Evolutionary conservation across 2,113 vertebrate species (phyloP).

Genomic region (Sprattus sprattus): DNA sequence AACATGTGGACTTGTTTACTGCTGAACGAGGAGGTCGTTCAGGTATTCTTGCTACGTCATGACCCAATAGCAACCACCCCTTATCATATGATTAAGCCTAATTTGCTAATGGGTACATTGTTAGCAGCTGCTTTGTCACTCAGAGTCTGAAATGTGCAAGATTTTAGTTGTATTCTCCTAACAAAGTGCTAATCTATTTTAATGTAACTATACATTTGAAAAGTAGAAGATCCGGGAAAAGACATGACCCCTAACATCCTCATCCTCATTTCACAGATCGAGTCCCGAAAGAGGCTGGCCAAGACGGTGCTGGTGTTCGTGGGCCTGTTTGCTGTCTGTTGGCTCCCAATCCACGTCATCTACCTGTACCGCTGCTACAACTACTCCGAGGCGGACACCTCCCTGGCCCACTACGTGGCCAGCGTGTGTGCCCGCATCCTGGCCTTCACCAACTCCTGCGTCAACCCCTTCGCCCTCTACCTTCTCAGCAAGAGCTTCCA

Average conservation of each 20-base stretch:
- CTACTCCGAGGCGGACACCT: constrained; percentile 92
- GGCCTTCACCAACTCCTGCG: constrained; percentile 93
- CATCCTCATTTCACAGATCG: constrained; percentile 70
- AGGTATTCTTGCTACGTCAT: no score
- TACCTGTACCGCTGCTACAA: constrained; percentile 95
- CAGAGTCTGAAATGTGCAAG: no score
- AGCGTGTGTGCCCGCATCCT: constrained; percentile 87
- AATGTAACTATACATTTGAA: no score
- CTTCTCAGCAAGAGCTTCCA: constrained; percentile 91
- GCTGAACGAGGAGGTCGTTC: no score
- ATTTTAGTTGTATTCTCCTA: no score
- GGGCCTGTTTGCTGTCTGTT: constrained; percentile 91
- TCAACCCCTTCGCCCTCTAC: constrained; percentile 95
- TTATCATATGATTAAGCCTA: no score
- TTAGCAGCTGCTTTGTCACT: no score
- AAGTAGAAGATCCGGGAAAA: no score
- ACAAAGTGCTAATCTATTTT: no score
- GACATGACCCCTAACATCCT: not conserved
- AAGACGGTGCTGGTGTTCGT: constrained; percentile 95
- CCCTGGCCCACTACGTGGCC: constrained; percentile 83
- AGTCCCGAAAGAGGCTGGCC: constrained; percentile 91
- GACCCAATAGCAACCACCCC: no score
- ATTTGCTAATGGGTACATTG: no score
- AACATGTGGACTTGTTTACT: no score
- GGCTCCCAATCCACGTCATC: constrained; percentile 92